A percentile compares a stretch with the other conserved stretches of the same genome.
phyloP scores from a whole-genome alignment of 2,113 vertebrate genomes.

The Jaculus jaculus region DNA sequence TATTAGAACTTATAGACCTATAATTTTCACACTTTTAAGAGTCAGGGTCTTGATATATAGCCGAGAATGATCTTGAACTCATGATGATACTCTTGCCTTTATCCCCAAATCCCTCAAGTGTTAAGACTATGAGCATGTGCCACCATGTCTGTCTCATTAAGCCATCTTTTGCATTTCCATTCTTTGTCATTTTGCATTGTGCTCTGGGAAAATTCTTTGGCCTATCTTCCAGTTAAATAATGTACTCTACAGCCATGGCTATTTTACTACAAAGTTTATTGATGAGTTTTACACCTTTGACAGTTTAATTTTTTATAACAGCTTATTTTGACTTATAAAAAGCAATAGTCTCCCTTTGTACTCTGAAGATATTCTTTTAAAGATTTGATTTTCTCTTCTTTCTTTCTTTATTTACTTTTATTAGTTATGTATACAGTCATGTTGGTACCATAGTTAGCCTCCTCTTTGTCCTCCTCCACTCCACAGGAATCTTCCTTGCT shows the following conservation, averaged over 20 bases:
- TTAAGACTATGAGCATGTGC: too few species aligned
- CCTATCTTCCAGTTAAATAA: background rate
- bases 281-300: slow-evolving; percentile 8
- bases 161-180: background rate
- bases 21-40: background rate
- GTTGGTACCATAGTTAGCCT: too few species aligned
- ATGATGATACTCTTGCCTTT: too few species aligned
- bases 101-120: too few species aligned
- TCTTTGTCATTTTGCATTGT: background rate
- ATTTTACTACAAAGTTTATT: background rate
- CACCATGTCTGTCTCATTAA: background rate
- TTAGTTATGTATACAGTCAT: too few species aligned
- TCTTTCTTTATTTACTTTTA: too few species aligned
- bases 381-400: background rate
- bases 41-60: too few species aligned
- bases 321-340: background rate
- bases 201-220: background rate
- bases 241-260: background rate
- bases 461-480: too few species aligned
- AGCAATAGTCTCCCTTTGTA: background rate
- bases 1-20: background rate
- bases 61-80: too few species aligned
- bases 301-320: background rate
- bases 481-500: too few species aligned
- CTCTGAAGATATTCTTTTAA: background rate